Percentiles rank a stretch among this genome's conserved stretches.
Evolutionary conservation across 1,140 invertebrate genomes (phyloP).

Genomic region (Trichomalopsis sarcophagae): DNA sequence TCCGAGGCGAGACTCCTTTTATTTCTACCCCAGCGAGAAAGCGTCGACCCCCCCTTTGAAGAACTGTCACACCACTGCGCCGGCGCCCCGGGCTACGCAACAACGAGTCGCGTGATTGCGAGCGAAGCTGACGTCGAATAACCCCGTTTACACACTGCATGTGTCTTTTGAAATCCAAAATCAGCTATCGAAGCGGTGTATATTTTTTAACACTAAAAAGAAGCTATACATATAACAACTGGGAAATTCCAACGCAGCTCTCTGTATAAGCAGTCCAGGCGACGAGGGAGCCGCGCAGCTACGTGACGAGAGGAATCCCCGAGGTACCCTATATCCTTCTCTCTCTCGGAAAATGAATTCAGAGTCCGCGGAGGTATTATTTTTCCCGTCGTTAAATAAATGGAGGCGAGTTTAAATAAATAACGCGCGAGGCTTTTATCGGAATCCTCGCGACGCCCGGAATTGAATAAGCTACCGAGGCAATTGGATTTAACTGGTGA

Average conservation of each 20-base stretch:
- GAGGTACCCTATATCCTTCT: background rate
- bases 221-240: background rate
- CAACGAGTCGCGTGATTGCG: conserved; percentile 8
- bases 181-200: background rate
- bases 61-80: background rate
- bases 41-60: background rate
- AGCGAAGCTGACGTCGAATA: background rate
- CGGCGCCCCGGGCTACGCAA: background rate
- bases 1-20: background rate
- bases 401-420: conserved; percentile 53
- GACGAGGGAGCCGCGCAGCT: conserved; percentile 19
- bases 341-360: conserved; percentile 45
- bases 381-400: conserved; percentile 53
- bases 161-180: background rate
- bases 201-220: background rate
- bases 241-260: background rate
- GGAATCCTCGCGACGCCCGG: conserved; percentile 37
- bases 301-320: conserved; percentile 40
- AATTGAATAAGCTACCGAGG: conserved; percentile 47
- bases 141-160: background rate
- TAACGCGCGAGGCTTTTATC: conserved; percentile 51
- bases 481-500: conserved; percentile 49
- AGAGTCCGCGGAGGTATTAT: conserved; percentile 47
- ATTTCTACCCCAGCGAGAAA: background rate
- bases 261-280: background rate